A percentile compares a stretch with the other conserved stretches of the same genome.
These are phyloP conservation scores for Norana najaformis DNA, from an alignment of 2,888 invertebrate species.

Conservation along the genomic window DNA sequence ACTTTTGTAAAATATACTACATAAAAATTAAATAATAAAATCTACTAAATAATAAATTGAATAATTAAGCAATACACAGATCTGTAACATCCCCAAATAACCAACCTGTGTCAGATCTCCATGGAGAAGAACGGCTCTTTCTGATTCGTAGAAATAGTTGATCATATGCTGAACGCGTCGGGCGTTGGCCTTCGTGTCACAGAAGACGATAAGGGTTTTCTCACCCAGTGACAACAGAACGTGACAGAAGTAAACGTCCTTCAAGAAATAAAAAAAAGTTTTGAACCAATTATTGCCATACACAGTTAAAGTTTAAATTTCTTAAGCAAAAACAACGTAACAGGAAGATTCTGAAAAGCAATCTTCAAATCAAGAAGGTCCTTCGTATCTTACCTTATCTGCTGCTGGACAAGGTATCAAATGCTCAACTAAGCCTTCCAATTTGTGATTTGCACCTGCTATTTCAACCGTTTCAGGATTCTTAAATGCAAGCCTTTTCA, in stretches of 20 bases:
- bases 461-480: slow-evolving; percentile 95
- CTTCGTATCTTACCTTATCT: slow-evolving; percentile 75
- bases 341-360: no score
- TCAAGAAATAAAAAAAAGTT: not conserved
- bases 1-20: not conserved
- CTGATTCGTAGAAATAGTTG: slow-evolving; percentile 76
- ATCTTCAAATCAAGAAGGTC: no score
- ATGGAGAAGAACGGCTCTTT: slow-evolving; percentile 93
- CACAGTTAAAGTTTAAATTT: no score
- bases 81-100: no score
- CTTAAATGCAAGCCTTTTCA: slow-evolving; percentile 88
- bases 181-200: slow-evolving; percentile 90
- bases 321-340: no score
- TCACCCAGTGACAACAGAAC: slow-evolving; percentile 92
- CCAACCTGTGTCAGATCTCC: slow-evolving; percentile 91
- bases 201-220: slow-evolving; percentile 95
- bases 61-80: not conserved
- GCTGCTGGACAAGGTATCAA: slow-evolving; percentile 94
- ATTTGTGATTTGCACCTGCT: slow-evolving; percentile 95
- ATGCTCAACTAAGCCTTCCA: slow-evolving; percentile 90
- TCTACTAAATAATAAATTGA: not conserved
- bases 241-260: slow-evolving; percentile 94
- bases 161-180: slow-evolving; percentile 85
- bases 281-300: not conserved
- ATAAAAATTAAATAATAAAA: not conserved